phyloP scores from a whole-genome alignment of 2,113 vertebrate genomes.

The Montifringilla adamsi region DNA sequence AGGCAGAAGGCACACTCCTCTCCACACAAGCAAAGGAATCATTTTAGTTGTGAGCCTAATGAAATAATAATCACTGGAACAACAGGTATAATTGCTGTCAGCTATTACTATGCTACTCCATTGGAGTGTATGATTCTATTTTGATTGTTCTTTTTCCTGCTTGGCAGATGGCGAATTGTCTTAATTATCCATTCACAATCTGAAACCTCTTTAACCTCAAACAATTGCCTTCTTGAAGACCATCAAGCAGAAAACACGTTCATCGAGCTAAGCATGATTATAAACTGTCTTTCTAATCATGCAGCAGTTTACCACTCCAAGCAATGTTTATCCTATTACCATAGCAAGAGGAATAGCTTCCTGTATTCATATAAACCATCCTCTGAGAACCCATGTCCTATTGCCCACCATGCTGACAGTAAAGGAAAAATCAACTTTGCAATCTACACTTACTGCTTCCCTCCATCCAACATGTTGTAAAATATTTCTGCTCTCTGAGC shows the following conservation, averaged over 20 bases:
- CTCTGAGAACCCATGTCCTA: not conserved
- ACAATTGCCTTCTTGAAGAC: slow-evolving; percentile 36
- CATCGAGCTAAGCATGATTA: not conserved
- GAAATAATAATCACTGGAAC: slow-evolving; percentile 37
- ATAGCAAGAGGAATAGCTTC: not conserved
- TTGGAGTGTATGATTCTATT: not conserved
- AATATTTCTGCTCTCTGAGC: not conserved
- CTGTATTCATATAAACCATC: not conserved
- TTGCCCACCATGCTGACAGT: not conserved
- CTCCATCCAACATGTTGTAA: not conserved
- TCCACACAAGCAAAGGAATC: not conserved
- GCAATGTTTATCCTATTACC: not conserved
- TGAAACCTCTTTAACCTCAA: slow-evolving; percentile 42
- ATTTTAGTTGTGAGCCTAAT: slow-evolving; percentile 25
- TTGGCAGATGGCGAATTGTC: slow-evolving; percentile 53
- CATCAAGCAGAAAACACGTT: slow-evolving; percentile 11
- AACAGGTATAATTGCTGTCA: slow-evolving; percentile 35
- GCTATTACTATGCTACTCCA: not conserved
- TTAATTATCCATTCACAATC: slow-evolving; percentile 42
- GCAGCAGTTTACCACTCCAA: not conserved
- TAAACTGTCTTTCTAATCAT: not conserved
- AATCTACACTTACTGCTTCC: not conserved
- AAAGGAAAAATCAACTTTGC: not conserved
- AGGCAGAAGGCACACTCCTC: not conserved
- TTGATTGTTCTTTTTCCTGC: slow-evolving; percentile 18